Conservation (phyloP, 2,797 vertebrate species). For the Myotis pilosus region DNA sequence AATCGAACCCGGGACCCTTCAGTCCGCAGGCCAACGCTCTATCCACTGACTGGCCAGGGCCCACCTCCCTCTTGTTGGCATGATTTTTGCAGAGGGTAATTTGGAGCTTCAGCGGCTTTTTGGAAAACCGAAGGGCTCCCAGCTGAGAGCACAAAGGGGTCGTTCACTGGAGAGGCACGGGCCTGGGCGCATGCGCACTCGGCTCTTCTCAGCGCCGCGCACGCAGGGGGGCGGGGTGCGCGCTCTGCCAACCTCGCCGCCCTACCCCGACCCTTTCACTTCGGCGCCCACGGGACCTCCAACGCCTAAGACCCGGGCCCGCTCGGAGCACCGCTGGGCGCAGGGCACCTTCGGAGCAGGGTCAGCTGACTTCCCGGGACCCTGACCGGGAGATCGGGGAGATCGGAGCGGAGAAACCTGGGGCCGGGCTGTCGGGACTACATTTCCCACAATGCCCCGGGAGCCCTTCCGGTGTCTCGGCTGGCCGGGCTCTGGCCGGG, state of each 20-base stretch:
- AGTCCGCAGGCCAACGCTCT: not conserved
- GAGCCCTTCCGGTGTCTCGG: not conserved
- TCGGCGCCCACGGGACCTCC: not conserved
- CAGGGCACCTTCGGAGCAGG: not conserved
- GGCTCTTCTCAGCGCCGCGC: not conserved
- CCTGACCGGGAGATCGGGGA: not conserved
- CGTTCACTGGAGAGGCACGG: accelerated
- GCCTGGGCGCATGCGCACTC: not conserved
- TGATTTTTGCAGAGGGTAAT: no score
- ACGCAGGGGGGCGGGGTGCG: no score
- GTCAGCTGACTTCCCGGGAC: not conserved
- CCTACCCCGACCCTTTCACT: not conserved
- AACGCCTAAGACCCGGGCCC: no score
- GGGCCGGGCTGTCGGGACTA: not conserved
- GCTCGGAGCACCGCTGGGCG: not conserved
- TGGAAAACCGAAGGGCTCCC: no score
- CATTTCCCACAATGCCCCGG: not conserved
- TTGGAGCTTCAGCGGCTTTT: no score
- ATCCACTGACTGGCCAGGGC: not conserved
- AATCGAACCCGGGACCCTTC: not conserved
- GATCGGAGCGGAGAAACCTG: not conserved
- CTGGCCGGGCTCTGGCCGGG: not conserved
- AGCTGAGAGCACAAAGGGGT: no score
- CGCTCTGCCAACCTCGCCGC: not conserved
- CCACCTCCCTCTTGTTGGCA: no score